Evolutionary conservation across 2,113 vertebrate genomes (phyloP).

Genomic region (Lepus europaeus): DNA sequence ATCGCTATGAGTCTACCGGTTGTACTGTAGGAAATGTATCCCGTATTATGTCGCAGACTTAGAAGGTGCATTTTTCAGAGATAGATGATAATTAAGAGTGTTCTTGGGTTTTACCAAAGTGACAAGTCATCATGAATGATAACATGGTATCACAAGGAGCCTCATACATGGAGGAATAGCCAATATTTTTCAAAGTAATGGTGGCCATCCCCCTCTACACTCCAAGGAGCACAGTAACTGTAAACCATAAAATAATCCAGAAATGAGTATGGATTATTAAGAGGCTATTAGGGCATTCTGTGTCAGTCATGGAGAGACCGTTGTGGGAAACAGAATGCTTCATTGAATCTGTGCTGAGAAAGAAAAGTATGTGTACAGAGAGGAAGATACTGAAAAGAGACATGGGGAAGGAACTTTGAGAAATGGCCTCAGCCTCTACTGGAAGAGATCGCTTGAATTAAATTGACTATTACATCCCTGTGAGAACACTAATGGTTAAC

Average conservation of each 20-base stretch:
- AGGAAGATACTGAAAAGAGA: not conserved
- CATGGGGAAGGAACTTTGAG: slow-evolving; percentile 32
- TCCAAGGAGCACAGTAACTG: slow-evolving; percentile 16
- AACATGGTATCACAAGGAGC: not conserved
- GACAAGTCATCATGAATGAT: not conserved
- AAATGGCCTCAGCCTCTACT: slow-evolving; percentile 82
- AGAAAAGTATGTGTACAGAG: not conserved
- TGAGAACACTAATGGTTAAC: slow-evolving; percentile 76
- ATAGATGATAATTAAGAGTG: not conserved
- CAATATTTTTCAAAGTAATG: not conserved
- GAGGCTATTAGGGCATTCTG: not conserved
- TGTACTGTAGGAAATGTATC: slow-evolving; percentile 2
- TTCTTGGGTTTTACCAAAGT: slow-evolving; percentile 47
- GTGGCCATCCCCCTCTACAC: slow-evolving; percentile 42
- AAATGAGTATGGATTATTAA: not conserved
- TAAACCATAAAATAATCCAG: not conserved
- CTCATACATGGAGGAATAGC: not conserved
- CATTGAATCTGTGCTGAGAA: not conserved
- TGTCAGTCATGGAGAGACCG: slow-evolving; percentile 29
- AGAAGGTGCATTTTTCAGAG: slow-evolving; percentile 22
- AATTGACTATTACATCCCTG: slow-evolving; percentile 55
- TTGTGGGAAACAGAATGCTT: slow-evolving; percentile 11
- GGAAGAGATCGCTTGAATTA: slow-evolving; percentile 77
- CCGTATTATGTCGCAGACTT: not conserved
- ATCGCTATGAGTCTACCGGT: not conserved